These are phyloP conservation scores for Thalassarche chlororhynchos DNA, from an alignment of 2,113 vertebrate genomes.

Conservation along the genomic window DNA sequence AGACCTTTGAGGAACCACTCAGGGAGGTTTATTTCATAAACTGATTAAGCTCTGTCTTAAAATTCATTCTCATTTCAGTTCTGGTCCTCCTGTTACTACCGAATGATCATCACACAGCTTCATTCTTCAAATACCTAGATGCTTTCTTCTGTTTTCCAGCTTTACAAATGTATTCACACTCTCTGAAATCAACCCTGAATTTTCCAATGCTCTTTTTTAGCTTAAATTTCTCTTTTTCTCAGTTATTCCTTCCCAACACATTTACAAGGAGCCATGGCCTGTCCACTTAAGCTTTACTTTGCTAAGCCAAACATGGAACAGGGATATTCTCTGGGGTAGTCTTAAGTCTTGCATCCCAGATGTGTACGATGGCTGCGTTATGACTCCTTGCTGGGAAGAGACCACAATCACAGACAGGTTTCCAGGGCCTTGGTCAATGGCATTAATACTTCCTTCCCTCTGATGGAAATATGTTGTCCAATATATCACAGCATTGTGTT, in stretches of 20 bases:
- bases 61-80: not conserved
- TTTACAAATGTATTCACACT: not conserved
- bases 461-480: not conserved
- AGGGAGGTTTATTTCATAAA: not conserved
- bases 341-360: not conserved
- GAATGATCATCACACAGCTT: not conserved
- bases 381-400: not conserved
- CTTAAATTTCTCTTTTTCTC: not conserved
- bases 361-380: not conserved
- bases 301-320: not conserved
- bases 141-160: not conserved
- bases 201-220: not conserved
- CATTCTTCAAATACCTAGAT: not conserved
- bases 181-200: not conserved
- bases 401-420: not conserved
- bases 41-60: not conserved
- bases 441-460: not conserved
- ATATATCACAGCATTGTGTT: not conserved
- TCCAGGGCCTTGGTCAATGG: not conserved
- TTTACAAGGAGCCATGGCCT: not conserved
- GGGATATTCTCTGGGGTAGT: not conserved
- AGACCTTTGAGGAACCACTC: not conserved
- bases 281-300: not conserved
- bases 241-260: not conserved
- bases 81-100: not conserved